Conservation (phyloP, 2,113 vertebrate genomes). For the Heterochromis multidens region DNA sequence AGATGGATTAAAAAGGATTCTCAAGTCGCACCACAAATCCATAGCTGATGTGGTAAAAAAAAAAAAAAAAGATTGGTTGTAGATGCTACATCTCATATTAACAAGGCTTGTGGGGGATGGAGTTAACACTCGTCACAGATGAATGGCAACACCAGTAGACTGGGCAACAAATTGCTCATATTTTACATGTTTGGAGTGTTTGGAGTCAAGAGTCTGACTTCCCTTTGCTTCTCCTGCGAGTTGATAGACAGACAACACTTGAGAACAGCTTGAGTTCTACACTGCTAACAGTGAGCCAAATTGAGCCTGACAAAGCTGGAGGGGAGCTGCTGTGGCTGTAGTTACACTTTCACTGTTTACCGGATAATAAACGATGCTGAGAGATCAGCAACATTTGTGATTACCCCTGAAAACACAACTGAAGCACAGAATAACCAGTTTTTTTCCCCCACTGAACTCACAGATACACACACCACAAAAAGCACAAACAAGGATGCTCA, state of each 20-base stretch:
- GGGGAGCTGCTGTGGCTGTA: background rate
- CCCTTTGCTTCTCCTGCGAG: background rate
- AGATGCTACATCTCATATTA: conserved; percentile 38
- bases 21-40: conserved; percentile 41
- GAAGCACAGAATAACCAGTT: background rate
- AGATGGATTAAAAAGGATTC: conserved; percentile 55
- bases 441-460: background rate
- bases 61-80: conserved; percentile 37
- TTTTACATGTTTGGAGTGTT: conserved; percentile 25
- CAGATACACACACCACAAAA: background rate
- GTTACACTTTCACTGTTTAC: background rate
- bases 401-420: background rate
- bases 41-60: conserved; percentile 9
- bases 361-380: conserved; percentile 10
- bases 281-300: background rate
- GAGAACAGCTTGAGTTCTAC: conserved; percentile 15
- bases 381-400: background rate
- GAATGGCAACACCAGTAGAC: conserved; percentile 4
- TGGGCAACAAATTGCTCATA: conserved; percentile 13
- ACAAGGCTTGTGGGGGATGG: conserved; percentile 9
- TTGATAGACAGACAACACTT: conserved; percentile 16
- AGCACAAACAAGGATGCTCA: background rate
- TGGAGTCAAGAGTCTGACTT: background rate
- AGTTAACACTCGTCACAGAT: conserved; percentile 9
- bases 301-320: conserved; percentile 13